These are phyloP conservation scores for Apis florea DNA, from an alignment of 1,140 invertebrate species.

Conservation along the genomic window DNA sequence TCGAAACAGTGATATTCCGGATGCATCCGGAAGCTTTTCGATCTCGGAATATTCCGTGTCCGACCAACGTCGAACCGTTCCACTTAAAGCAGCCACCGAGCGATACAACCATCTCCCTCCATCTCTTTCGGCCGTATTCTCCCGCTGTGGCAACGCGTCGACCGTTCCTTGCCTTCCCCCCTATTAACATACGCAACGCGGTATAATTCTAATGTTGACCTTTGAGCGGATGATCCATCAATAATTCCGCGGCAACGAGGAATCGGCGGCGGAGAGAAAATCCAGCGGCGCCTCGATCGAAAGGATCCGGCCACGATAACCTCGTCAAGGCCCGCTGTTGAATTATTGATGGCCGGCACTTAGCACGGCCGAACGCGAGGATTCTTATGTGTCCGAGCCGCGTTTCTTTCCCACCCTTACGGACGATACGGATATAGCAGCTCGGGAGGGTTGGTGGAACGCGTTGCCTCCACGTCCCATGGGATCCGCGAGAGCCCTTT, in stretches of 20 bases:
- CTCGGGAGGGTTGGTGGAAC: conserved; percentile 26
- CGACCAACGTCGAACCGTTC: background rate
- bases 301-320: conserved; percentile 58
- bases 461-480: conserved; percentile 55
- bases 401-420: conserved; percentile 46
- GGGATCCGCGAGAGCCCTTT: conserved; percentile 67
- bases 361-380: conserved; percentile 55
- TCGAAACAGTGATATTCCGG: too few species aligned
- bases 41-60: background rate
- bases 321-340: conserved; percentile 75
- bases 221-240: background rate
- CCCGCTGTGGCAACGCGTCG: too few species aligned
- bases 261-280: conserved; percentile 35
- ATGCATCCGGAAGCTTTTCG: too few species aligned
- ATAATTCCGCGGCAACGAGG: conserved; percentile 14
- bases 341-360: conserved; percentile 77
- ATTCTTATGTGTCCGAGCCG: conserved; percentile 50
- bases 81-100: background rate
- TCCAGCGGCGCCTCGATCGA: conserved; percentile 25
- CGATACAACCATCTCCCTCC: too few species aligned
- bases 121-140: too few species aligned
- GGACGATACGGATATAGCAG: conserved; percentile 53
- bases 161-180: too few species aligned
- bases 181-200: too few species aligned
- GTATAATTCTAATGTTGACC: too few species aligned